phyloP scores from a whole-genome alignment of 2,113 vertebrate genomes.

The Leptodactylus fuscus region DNA sequence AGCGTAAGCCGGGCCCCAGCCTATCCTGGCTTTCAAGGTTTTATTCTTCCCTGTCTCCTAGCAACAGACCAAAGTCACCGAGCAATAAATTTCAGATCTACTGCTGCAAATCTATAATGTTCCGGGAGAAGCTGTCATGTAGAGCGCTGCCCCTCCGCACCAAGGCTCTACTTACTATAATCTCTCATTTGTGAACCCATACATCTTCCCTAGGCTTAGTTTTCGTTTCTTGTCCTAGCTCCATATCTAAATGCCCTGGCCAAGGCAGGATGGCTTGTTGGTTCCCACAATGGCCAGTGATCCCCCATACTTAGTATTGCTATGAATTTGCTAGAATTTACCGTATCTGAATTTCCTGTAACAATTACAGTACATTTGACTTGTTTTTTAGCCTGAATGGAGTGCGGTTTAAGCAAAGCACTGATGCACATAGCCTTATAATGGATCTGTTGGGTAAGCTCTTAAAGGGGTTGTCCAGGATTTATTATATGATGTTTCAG shows the following conservation, averaged over 20 bases:
- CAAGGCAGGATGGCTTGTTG: not conserved
- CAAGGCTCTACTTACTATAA: not conserved
- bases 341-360: too few relatives aligned
- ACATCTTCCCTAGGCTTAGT: not conserved
- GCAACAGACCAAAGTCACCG: slow-evolving; percentile 7
- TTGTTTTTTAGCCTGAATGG: too few relatives aligned
- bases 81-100: not conserved
- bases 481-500: too few relatives aligned
- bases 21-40: slow-evolving; percentile 17
- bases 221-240: not conserved
- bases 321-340: too few relatives aligned
- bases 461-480: too few relatives aligned
- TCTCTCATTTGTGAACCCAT: not conserved
- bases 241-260: not conserved
- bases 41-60: slow-evolving; percentile 27
- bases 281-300: not conserved
- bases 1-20: not conserved
- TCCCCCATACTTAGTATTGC: not conserved
- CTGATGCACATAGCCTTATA: too few relatives aligned
- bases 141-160: not conserved
- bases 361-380: too few relatives aligned
- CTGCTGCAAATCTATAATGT: slow-evolving; percentile 15
- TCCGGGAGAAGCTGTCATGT: not conserved
- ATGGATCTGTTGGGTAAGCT: too few relatives aligned
- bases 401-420: too few relatives aligned